phyloP scores from a whole-genome alignment of 2,888 invertebrate genomes.

The Coelopa pilipes region DNA sequence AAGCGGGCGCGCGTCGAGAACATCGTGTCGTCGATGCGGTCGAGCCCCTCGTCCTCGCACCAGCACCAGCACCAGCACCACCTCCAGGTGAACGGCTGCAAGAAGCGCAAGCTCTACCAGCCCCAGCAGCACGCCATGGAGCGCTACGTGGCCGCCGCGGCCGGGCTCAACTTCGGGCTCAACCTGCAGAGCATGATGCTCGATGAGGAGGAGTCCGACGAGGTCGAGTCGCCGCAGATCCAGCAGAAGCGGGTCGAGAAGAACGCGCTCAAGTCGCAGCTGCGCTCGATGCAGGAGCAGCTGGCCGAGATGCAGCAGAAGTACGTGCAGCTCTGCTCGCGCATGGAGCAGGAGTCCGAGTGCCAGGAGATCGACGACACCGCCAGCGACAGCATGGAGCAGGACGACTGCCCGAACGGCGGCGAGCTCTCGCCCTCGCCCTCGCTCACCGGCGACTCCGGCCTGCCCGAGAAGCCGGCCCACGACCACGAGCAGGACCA shows the following conservation, averaged over 20 bases:
- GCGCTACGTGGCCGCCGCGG: constrained; percentile 70
- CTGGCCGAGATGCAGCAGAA: constrained; percentile 91
- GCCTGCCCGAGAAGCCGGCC: constrained; percentile 51
- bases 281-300: constrained; percentile 89
- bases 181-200: constrained; percentile 71
- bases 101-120: constrained; percentile 94
- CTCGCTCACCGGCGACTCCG: constrained; percentile 50
- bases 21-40: constrained; percentile 93
- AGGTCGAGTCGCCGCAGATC: constrained; percentile 79
- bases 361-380: constrained; percentile 78
- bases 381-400: constrained; percentile 75
- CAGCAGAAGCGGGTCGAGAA: constrained; percentile 88
- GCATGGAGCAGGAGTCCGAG: constrained; percentile 83
- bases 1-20: constrained; percentile 95
- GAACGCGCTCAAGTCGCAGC: constrained; percentile 85
- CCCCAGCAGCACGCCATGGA: constrained; percentile 89
- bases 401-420: constrained; percentile 63
- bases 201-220: constrained; percentile 81
- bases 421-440: constrained; percentile 52
- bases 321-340: constrained; percentile 86
- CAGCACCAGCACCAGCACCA: constrained; percentile 74
- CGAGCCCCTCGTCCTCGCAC: constrained; percentile 79
- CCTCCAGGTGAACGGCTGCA: constrained; percentile 81
- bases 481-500: constrained; percentile 53
- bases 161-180: constrained; percentile 71